Percentiles rank a stretch among this genome's conserved stretches.
Conservation (phyloP, 2,888 invertebrate genomes). For the Metallyticus violacea region DNA sequence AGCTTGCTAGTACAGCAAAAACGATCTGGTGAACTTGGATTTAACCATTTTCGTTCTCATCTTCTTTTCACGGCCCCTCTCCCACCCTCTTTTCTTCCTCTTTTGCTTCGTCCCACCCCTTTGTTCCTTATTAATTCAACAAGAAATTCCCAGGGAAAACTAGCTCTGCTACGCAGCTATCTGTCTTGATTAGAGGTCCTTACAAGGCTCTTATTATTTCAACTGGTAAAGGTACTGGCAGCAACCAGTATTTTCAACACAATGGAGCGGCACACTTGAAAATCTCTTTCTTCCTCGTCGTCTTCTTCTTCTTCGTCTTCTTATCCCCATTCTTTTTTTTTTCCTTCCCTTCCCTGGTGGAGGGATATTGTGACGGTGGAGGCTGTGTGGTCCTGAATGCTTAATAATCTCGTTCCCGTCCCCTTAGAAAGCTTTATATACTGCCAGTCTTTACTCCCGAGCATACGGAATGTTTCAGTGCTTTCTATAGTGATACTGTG, state of each 20-base stretch:
- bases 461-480: not conserved
- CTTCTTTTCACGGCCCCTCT: not conserved
- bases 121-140: not conserved
- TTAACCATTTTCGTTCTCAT: not conserved
- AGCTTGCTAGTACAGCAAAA: not conserved
- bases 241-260: not conserved
- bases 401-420: not conserved
- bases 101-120: not conserved
- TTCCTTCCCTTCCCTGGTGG: not conserved
- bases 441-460: not conserved
- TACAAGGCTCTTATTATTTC: not conserved
- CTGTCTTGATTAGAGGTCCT: constrained; percentile 5
- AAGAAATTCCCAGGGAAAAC: not conserved
- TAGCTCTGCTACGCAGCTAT: not conserved
- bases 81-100: not conserved
- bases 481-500: not conserved
- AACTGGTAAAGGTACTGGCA: not conserved
- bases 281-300: not conserved
- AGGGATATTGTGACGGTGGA: not conserved
- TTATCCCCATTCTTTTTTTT: not conserved
- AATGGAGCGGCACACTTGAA: not conserved
- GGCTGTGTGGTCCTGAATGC: not conserved
- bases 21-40: not conserved
- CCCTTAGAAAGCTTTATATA: not conserved
- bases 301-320: not conserved